These are phyloP conservation scores for Talpa occidentalis DNA, from an alignment of 2,113 vertebrate genomes.

Conservation along the genomic window DNA sequence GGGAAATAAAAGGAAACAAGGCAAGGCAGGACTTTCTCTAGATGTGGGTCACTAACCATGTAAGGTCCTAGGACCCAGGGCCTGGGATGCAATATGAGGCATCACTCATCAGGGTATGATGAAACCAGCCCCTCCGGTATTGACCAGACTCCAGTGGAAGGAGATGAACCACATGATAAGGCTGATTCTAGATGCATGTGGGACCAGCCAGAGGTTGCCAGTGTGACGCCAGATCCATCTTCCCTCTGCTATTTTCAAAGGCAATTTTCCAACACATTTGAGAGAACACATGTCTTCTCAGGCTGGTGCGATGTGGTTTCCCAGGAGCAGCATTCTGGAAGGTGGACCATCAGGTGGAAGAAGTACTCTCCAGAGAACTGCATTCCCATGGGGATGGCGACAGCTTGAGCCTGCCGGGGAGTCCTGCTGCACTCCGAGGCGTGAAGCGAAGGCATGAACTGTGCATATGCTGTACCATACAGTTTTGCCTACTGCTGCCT, in stretches of 20 bases:
- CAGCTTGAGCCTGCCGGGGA: slow-evolving; percentile 88
- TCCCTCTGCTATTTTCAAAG: not conserved
- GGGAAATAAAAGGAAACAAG: not conserved
- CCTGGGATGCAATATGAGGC: not conserved
- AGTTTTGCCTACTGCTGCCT: slow-evolving; percentile 85
- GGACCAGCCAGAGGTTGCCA: not conserved
- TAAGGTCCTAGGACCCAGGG: not conserved
- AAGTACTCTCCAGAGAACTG: slow-evolving; percentile 73
- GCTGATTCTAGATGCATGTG: accelerated
- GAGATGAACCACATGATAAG: not conserved
- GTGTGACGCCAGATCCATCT: not conserved
- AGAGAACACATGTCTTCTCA: not conserved
- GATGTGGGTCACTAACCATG: not conserved
- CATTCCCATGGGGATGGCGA: slow-evolving; percentile 81
- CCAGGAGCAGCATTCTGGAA: slow-evolving; percentile 7
- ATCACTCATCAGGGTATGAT: accelerated
- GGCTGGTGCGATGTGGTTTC: not conserved
- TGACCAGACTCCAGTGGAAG: not conserved
- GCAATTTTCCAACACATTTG: not conserved
- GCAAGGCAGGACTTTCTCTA: not conserved
- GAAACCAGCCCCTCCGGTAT: not conserved
- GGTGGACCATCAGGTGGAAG: slow-evolving; percentile 76
- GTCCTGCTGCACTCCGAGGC: slow-evolving; percentile 85
- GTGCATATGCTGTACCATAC: slow-evolving; percentile 86
- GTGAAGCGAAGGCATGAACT: slow-evolving; percentile 87